Evolutionary conservation across 2,797 vertebrate species (phyloP).

Genomic region (Etheostoma perlongum): DNA sequence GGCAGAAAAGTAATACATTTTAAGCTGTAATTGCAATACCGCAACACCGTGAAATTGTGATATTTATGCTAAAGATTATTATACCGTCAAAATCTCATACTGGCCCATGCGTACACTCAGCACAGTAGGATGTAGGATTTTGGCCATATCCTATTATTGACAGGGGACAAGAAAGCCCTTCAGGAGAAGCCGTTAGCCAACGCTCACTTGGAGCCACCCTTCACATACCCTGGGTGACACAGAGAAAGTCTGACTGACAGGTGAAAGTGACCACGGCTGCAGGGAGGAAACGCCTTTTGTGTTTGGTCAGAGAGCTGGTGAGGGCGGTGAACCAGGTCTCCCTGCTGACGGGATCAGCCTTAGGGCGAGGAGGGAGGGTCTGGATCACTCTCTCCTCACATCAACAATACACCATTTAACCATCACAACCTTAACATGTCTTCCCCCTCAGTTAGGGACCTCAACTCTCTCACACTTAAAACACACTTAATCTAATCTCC

Average conservation of each 20-base stretch:
- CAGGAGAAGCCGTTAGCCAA: constrained; percentile 30
- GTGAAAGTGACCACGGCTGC: constrained; percentile 78
- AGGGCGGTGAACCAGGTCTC: constrained; percentile 65
- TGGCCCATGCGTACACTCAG: not conserved
- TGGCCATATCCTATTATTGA: not conserved
- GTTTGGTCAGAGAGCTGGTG: constrained; percentile 66
- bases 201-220: constrained; percentile 61
- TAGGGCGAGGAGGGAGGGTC: constrained; percentile 38
- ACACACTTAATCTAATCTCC: constrained; percentile 64
- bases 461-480: constrained; percentile 15
- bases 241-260: constrained; percentile 79
- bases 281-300: constrained; percentile 78
- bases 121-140: not conserved
- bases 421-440: constrained; percentile 26
- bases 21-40: no score
- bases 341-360: constrained; percentile 51
- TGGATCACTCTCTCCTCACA: constrained; percentile 47
- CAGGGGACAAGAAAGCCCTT: not conserved
- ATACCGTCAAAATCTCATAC: no score
- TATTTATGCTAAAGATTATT: no score
- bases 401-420: constrained; percentile 35
- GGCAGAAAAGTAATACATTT: no score
- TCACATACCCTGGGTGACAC: constrained; percentile 7
- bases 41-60: no score
- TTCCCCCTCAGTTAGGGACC: constrained; percentile 40